phyloP scores from a whole-genome alignment of 2,797 vertebrate genomes.

The Acropternis orthonyx region DNA sequence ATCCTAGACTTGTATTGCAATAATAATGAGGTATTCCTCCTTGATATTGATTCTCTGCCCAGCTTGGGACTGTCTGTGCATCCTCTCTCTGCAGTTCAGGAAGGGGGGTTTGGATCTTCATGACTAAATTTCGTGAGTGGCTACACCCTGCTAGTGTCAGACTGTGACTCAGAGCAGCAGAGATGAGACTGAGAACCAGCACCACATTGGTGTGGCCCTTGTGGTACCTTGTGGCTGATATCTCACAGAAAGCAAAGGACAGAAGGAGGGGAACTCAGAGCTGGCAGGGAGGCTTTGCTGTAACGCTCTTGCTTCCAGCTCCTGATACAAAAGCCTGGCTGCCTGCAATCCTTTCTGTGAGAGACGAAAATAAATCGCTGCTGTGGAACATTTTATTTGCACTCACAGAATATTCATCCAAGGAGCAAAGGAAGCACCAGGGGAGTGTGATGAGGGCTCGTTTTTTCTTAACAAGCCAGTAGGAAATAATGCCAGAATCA shows the following conservation, averaged over 20 bases:
- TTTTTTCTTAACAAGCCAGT: slow-evolving; percentile 45
- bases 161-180: neutral
- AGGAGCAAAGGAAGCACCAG: slow-evolving; percentile 35
- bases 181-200: neutral
- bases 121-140: neutral
- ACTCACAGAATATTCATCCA: slow-evolving; percentile 35
- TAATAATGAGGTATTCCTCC: neutral
- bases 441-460: neutral
- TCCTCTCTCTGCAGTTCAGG: neutral
- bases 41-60: neutral
- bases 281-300: neutral
- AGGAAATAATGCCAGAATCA: slow-evolving; percentile 36
- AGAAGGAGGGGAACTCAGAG: neutral
- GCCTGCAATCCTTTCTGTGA: neutral
- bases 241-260: neutral
- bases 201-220: neutral
- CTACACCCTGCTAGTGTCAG: neutral
- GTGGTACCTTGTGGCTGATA: neutral
- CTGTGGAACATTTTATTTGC: slow-evolving; percentile 37
- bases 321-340: neutral
- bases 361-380: slow-evolving; percentile 29
- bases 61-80: neutral
- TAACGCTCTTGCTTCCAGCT: neutral
- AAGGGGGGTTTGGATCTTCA: neutral
- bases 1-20: neutral